A percentile compares a stretch with the other conserved stretches of the same genome.
Conservation (phyloP, 2,797 vertebrate genomes). For the Melanotaenia nigrans region DNA sequence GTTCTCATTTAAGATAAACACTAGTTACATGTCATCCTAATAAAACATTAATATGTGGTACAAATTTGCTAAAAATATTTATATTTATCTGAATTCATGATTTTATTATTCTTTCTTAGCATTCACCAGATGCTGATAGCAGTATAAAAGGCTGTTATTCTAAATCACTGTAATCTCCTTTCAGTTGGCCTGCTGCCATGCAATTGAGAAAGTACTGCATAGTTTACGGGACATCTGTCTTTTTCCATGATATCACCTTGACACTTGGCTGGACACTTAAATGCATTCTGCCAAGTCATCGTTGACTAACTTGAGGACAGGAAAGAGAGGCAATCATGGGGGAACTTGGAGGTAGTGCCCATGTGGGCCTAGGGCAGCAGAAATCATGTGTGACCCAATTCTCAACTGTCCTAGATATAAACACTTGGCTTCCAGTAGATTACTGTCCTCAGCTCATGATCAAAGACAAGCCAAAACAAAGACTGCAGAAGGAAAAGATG, state of each 20-base stretch:
- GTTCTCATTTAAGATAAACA: no score
- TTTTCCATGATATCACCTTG: constrained; percentile 57
- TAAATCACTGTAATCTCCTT: constrained; percentile 50
- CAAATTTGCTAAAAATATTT: background rate
- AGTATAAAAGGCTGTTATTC: constrained; percentile 21
- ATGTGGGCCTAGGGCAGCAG: constrained; percentile 52
- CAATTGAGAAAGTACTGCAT: constrained; percentile 44
- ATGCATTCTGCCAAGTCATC: constrained; percentile 62
- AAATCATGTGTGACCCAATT: constrained; percentile 76
- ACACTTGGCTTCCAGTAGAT: constrained; percentile 74
- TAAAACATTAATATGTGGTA: background rate
- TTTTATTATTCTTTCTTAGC: background rate
- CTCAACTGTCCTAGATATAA: constrained; percentile 75
- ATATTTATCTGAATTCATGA: background rate
- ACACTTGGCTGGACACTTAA: constrained; percentile 52
- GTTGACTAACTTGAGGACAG: constrained; percentile 50
- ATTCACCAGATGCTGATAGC: constrained; percentile 19
- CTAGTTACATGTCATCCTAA: no score
- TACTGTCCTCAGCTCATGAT: constrained; percentile 70
- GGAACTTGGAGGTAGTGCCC: constrained; percentile 63
- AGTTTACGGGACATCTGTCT: constrained; percentile 53
- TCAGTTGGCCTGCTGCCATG: constrained; percentile 34
- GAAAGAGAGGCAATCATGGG: constrained; percentile 28
- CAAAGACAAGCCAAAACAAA: constrained; percentile 70
- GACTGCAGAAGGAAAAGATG: constrained; percentile 43